Percentiles rank a stretch among this genome's conserved stretches.
Conservation (phyloP, 2,113 vertebrate species). For the Laticauda colubrina region DNA sequence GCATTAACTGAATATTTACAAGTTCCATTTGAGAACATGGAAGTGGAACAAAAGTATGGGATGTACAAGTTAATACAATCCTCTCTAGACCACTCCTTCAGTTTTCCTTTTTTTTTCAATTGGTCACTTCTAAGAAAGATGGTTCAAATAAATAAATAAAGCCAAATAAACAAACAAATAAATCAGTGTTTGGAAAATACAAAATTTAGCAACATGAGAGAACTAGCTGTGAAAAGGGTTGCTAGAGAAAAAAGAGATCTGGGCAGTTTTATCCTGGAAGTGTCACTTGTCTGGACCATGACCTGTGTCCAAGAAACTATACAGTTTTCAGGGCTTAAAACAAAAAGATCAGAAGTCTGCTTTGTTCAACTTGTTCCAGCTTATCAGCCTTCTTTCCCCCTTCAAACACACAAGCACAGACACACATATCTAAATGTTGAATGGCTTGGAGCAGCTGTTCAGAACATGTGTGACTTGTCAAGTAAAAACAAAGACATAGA, state of each 20-base stretch:
- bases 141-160: too few relatives aligned
- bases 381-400: conserved; percentile 17
- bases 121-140: neutral
- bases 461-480: conserved; percentile 68
- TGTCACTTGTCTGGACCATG: neutral
- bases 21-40: neutral
- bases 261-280: conserved; percentile 16
- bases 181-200: neutral
- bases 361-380: conserved; percentile 36
- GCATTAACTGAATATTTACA: neutral
- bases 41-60: neutral
- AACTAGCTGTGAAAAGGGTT: neutral
- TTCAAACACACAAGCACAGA: conserved; percentile 15
- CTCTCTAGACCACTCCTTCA: neutral
- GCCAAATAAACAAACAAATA: neutral
- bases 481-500: conserved; percentile 74
- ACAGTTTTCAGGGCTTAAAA: conserved; percentile 1
- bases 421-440: conserved; percentile 1
- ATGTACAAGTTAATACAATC: too few relatives aligned
- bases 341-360: conserved; percentile 29
- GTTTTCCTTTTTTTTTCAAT: neutral
- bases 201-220: neutral
- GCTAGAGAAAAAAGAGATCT: neutral
- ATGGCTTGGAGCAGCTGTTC: conserved; percentile 32
- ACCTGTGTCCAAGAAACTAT: neutral